Evolutionary conservation across 2,888 invertebrate genomes (phyloP), one percentile per base, ranked within the genome.

Genomic region (Agrilus mali): DNA sequence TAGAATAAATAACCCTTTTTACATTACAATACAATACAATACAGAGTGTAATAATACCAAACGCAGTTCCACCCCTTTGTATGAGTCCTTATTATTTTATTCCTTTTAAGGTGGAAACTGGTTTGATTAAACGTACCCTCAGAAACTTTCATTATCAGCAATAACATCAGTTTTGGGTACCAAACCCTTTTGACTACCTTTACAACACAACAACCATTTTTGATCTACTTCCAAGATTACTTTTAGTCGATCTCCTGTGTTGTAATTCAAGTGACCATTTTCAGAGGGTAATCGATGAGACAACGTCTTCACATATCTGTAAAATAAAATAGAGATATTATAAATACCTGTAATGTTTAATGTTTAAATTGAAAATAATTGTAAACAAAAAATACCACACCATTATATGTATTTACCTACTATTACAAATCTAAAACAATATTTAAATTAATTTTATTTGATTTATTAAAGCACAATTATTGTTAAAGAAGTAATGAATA

Each of bases 221-320:
- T 75, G 77, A 61, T 86, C 85, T 37, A 86, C 84, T 56, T 85
- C 83, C 22, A 85, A 68, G 39, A 85, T 78, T 32, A 86, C 74
- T 47, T 78, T 77, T 38, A 86, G 69, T 36, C 76, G 73, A 60
- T 85, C 85, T 14, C 84, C 84, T 61, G 84, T 82, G 60, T 79
- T 82, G 67, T 83, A 86, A 12, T 83, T 78, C 33, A 86, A 69
- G 57, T 85, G 85, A 10, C 84, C 85, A 39, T 80, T 82, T 58
- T 83, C 83, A 1, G 83, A 80, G n/a, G 83, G 81, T 45, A 82
- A 65, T 54, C 83, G 73, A 56, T 84, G 83, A 65, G 80, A 79
- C 34, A 85, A 63, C 3, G 86, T 83, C 58, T 82, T 73, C 43
- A 85, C 85, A 60, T 79, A 75, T 65, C 84, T 78, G 61, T 16